phyloP scores from a whole-genome alignment of 2,113 vertebrate genomes.

The Urocolius indicus region DNA sequence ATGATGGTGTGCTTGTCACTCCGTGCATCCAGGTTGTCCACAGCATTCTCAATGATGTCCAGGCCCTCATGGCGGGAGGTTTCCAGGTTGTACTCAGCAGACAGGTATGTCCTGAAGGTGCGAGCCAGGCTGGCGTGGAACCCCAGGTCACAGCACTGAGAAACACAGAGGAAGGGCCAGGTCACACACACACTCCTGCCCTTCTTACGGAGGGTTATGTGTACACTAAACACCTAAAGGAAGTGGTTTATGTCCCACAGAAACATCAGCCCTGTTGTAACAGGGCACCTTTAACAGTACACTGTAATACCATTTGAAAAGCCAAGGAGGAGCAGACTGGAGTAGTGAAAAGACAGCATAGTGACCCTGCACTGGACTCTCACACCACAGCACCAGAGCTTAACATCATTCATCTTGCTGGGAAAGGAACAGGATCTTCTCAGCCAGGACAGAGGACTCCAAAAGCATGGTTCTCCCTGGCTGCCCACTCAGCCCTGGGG shows the following conservation, averaged over 20 bases:
- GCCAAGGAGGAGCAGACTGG: not conserved
- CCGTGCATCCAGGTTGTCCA: slow-evolving; percentile 95
- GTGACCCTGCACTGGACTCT: not conserved
- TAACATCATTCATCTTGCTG: not conserved
- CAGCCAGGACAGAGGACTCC: too few relatives aligned
- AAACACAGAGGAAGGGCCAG: not conserved
- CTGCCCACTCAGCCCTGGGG: not conserved
- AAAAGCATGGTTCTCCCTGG: not conserved
- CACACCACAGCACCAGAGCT: not conserved
- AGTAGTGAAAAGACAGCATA: not conserved
- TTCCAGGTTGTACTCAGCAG: slow-evolving; percentile 97
- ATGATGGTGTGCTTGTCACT: slow-evolving; percentile 99
- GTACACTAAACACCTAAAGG: too few relatives aligned
- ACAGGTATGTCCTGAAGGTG: slow-evolving; percentile 95
- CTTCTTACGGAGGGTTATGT: not conserved
- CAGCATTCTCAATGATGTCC: slow-evolving; percentile 93
- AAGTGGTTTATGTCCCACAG: not conserved
- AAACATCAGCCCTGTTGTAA: not conserved
- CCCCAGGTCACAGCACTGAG: slow-evolving; percentile 94
- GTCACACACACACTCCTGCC: not conserved
- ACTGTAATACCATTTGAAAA: not conserved
- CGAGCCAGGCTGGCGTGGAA: slow-evolving; percentile 95
- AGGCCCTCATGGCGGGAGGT: slow-evolving; percentile 96
- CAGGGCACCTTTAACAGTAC: fast-evolving
- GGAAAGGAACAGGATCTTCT: not conserved